Evolutionary conservation across 2,888 invertebrate genomes (phyloP).

Genomic region (Eustalomyia histrio): DNA sequence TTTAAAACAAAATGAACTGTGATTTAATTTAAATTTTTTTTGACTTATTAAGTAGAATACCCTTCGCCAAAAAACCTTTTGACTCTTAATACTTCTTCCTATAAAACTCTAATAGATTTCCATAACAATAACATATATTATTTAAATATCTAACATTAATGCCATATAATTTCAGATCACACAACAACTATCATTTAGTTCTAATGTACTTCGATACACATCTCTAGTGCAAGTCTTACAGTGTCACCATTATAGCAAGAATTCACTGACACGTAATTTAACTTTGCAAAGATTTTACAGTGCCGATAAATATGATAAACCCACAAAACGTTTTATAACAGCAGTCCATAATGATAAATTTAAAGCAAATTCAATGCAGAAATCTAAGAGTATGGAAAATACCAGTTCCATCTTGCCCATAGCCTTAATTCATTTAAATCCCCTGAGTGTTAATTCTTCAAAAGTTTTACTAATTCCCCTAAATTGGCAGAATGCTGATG

Average conservation of each 20-base stretch:
- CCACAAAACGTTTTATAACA: not conserved
- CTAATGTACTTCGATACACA: conserved; percentile 46
- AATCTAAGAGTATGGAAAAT: not conserved
- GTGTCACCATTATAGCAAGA: not conserved
- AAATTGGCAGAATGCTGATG: conserved; percentile 68
- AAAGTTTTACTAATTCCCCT: conserved; percentile 74
- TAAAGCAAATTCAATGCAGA: not conserved
- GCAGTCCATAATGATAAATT: not conserved
- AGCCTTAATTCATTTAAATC: conserved; percentile 59
- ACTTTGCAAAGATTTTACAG: not conserved
- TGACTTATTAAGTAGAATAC: no score
- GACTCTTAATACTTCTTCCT: no score
- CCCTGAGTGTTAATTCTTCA: conserved; percentile 35
- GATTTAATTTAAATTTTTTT: no score
- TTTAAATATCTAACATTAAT: not conserved
- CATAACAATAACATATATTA: no score
- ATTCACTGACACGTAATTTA: not conserved
- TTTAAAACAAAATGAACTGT: no score
- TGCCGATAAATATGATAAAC: not conserved
- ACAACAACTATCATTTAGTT: conserved; percentile 48
- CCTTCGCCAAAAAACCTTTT: no score
- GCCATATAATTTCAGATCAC: conserved; percentile 67
- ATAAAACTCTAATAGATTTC: no score
- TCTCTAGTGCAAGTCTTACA: conserved; percentile 26
- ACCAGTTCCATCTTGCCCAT: conserved; percentile 54